Evolutionary conservation across 2,113 vertebrate species (phyloP).

Genomic region (Oceanites oceanicus): DNA sequence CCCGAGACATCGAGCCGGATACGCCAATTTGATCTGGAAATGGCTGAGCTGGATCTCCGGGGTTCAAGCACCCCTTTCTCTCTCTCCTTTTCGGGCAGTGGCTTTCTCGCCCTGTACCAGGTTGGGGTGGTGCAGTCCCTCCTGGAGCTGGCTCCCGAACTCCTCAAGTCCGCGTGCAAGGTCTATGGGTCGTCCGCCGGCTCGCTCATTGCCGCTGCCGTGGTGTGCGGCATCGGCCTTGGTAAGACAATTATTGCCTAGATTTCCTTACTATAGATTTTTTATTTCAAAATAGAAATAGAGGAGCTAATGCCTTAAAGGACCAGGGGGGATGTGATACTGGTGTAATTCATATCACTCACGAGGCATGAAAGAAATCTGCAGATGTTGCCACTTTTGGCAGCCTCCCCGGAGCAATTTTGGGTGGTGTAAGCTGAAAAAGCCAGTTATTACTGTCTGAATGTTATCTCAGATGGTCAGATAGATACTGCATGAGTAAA

Average conservation of each 20-base stretch:
- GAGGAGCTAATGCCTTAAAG: background rate
- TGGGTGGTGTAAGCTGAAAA: background rate
- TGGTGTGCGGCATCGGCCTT: slow-evolving; percentile 73
- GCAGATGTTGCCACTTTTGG: background rate
- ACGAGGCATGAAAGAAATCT: rapidly evolving
- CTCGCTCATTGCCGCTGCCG: slow-evolving; percentile 80
- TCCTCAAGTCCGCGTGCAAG: slow-evolving; percentile 68
- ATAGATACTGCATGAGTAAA: background rate
- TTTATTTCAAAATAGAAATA: background rate
- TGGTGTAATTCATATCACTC: rapidly evolving
- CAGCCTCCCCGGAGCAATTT: background rate
- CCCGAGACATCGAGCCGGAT: rapidly evolving
- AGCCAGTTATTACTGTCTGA: background rate
- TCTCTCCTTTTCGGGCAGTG: slow-evolving; percentile 83
- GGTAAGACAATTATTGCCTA: slow-evolving; percentile 58
- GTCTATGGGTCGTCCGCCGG: slow-evolving; percentile 83
- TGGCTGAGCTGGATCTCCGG: slow-evolving; percentile 8
- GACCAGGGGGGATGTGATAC: rapidly evolving
- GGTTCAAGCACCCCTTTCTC: slow-evolving; percentile 48
- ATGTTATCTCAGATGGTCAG: rapidly evolving
- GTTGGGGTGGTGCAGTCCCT: slow-evolving; percentile 80
- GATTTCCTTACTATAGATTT: rapidly evolving
- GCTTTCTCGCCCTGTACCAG: slow-evolving; percentile 83
- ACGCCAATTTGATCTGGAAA: background rate
- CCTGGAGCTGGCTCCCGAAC: slow-evolving; percentile 69